phyloP scores from a whole-genome alignment of 2,797 vertebrate genomes.

The Meda fulgida region DNA sequence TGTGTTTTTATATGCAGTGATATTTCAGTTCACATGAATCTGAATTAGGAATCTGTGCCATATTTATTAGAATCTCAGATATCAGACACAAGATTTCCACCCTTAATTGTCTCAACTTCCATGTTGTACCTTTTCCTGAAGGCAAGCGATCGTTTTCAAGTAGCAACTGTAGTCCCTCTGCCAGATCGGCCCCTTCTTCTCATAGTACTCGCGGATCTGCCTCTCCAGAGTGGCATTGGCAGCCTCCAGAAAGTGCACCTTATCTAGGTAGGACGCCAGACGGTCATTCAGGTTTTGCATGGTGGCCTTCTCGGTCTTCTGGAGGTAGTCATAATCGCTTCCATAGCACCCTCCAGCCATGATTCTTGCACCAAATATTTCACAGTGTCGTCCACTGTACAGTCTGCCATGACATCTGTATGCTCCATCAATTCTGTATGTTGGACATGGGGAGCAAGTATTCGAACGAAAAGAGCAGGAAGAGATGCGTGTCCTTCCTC shows the following conservation, averaged over 20 bases:
- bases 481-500: constrained; percentile 67
- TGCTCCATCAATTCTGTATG: constrained; percentile 54
- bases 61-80: neutral
- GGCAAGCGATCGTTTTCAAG: constrained; percentile 86
- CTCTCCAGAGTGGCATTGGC: constrained; percentile 82
- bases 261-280: constrained; percentile 90
- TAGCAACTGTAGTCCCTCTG: constrained; percentile 86
- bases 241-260: constrained; percentile 86
- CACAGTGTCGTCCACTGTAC: neutral
- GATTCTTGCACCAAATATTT: constrained; percentile 15
- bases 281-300: constrained; percentile 97
- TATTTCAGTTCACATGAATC: neutral
- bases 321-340: constrained; percentile 67
- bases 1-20: neutral
- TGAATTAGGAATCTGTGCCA: neutral
- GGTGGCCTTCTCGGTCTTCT: constrained; percentile 87
- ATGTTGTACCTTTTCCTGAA: constrained; percentile 91
- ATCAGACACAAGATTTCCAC: neutral
- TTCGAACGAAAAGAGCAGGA: constrained; percentile 45
- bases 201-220: constrained; percentile 83
- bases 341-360: constrained; percentile 62
- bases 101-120: constrained; percentile 81
- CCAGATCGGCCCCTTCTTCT: constrained; percentile 80
- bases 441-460: neutral
- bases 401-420: constrained; percentile 52